phyloP scores from a whole-genome alignment of 2,113 vertebrate species.

The Mustelus asterias region DNA sequence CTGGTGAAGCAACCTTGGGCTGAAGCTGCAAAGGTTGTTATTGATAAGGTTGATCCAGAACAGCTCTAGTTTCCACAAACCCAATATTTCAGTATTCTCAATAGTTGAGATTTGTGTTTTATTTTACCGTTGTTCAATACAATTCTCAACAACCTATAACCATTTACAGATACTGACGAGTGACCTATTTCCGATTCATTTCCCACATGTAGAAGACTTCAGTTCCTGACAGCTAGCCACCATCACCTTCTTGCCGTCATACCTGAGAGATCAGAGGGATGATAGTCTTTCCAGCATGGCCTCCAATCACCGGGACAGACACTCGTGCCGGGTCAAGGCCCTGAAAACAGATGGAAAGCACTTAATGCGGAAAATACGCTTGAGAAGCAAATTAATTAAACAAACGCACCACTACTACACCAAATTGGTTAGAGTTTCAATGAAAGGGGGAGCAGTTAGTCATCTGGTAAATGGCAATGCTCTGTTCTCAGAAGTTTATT shows the following conservation, averaged over 20 bases:
- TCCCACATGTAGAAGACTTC: neutral
- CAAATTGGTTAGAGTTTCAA: neutral
- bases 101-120: neutral
- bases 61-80: neutral
- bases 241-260: neutral
- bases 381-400: neutral
- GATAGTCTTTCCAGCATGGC: constrained; percentile 95
- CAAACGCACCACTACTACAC: neutral
- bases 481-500: neutral
- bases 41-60: neutral
- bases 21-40: neutral
- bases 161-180: neutral
- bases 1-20: neutral
- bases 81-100: neutral
- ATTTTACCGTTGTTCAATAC: neutral
- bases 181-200: neutral
- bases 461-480: neutral
- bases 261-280: constrained; percentile 93
- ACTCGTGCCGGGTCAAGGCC: constrained; percentile 86
- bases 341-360: constrained; percentile 48
- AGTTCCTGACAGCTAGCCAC: neutral
- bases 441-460: neutral
- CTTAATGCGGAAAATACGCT: accelerated
- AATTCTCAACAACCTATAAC: neutral
- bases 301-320: constrained; percentile 84